Conservation (phyloP, 1,140 invertebrate species). For the Bombus polaris region DNA sequence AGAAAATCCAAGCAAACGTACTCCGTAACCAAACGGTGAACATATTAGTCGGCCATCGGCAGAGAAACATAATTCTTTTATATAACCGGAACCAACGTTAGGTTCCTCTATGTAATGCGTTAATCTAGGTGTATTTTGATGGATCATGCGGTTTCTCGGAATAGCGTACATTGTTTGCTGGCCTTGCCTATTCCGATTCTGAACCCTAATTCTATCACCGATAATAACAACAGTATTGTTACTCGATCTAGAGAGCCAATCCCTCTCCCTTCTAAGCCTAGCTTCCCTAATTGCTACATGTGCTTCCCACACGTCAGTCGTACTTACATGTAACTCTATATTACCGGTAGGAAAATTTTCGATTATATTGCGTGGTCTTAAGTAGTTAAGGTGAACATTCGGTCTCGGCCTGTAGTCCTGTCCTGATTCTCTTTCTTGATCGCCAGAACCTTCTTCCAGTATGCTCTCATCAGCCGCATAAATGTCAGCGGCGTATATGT, state of each 20-base stretch:
- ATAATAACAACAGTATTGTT: conserved; percentile 79
- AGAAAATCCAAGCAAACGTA: conserved; percentile 92
- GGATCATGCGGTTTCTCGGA: conserved; percentile 83
- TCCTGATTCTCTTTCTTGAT: conserved; percentile 47
- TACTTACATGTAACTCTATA: conserved; percentile 80
- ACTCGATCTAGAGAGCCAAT: conserved; percentile 66
- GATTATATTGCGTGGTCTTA: conserved; percentile 66
- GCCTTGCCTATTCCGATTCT: conserved; percentile 71
- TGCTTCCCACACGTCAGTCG: conserved; percentile 87
- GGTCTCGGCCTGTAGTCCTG: conserved; percentile 59
- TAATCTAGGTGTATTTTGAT: conserved; percentile 89
- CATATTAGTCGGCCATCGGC: conserved; percentile 94
- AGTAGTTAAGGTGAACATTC: conserved; percentile 59
- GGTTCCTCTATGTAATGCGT: conserved; percentile 94
- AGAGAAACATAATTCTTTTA: conserved; percentile 95
- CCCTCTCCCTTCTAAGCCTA: conserved; percentile 83
- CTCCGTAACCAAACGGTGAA: conserved; percentile 93
- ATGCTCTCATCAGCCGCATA: conserved; percentile 42
- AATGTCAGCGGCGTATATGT: conserved; percentile 48
- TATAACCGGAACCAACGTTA: conserved; percentile 93
- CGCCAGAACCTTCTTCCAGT: conserved; percentile 40
- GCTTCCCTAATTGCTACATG: conserved; percentile 86
- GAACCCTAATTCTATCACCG: conserved; percentile 72
- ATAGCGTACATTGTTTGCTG: conserved; percentile 78
- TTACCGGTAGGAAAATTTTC: conserved; percentile 75